A percentile compares a stretch with the other conserved stretches of the same genome.
Evolutionary conservation across 2,888 invertebrate species (phyloP).

Genomic region (Cataglyphis altisquamis): DNA sequence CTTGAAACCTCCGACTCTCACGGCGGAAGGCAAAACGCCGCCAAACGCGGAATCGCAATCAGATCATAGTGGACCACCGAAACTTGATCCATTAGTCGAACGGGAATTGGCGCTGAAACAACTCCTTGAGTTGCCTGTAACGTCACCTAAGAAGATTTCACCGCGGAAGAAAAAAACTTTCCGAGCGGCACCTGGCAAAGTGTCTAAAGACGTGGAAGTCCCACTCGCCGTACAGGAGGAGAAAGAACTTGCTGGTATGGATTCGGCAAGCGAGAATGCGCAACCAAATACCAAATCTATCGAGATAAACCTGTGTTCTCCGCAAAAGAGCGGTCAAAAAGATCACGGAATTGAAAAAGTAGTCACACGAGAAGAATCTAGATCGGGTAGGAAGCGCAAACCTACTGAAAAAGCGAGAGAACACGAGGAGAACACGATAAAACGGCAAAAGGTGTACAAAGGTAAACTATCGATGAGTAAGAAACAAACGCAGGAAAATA

Average conservation of each 20-base stretch:
- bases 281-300: slow-evolving; percentile 27
- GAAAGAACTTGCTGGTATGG: slow-evolving; percentile 55
- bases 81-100: slow-evolving; percentile 86
- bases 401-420: slow-evolving; percentile 84
- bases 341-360: background rate
- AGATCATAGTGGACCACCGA: slow-evolving; percentile 70
- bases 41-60: slow-evolving; percentile 55
- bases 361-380: slow-evolving; percentile 79
- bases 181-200: slow-evolving; percentile 60
- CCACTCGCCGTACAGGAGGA: background rate
- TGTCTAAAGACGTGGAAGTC: slow-evolving; percentile 49
- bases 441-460: slow-evolving; percentile 82
- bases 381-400: slow-evolving; percentile 84
- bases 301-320: slow-evolving; percentile 10
- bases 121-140: slow-evolving; percentile 86
- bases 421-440: slow-evolving; percentile 80
- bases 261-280: slow-evolving; percentile 53
- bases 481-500: slow-evolving; percentile 56
- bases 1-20: slow-evolving; percentile 78
- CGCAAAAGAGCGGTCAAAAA: background rate
- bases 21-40: slow-evolving; percentile 67
- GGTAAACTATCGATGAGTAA: slow-evolving; percentile 62
- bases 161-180: slow-evolving; percentile 65
- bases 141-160: slow-evolving; percentile 73
- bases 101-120: slow-evolving; percentile 88